phyloP scores from a whole-genome alignment of 2,113 vertebrate species.

The Gobiocypris rarus region DNA sequence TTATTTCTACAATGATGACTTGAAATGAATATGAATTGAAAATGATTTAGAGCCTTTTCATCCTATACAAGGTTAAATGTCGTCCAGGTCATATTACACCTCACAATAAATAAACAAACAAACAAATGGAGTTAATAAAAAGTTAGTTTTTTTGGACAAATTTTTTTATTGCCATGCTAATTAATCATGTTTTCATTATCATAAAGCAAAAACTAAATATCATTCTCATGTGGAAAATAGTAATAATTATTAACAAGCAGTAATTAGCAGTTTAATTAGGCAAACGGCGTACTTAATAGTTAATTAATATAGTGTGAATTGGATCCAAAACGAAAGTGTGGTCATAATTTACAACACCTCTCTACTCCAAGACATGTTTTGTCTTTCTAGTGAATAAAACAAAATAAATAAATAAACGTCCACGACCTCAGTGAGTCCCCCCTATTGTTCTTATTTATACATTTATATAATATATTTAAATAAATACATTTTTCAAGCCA shows the following conservation, averaged over 20 bases:
- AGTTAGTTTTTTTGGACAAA: no score
- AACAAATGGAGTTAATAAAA: no score
- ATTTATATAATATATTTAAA: conserved; percentile 14
- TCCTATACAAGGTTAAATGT: neutral
- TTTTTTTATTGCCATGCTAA: neutral
- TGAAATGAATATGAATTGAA: neutral
- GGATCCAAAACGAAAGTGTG: no score
- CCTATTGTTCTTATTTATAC: neutral
- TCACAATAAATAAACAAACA: no score
- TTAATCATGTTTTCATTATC: neutral
- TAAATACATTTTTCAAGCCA: conserved; percentile 9
- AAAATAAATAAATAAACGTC: neutral
- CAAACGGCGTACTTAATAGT: no score
- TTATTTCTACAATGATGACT: neutral
- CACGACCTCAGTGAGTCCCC: conserved; percentile 9
- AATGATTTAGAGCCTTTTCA: neutral
- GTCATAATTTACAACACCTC: no score
- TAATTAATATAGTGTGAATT: no score
- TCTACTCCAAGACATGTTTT: no score
- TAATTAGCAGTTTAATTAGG: no score
- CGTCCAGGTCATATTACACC: neutral
- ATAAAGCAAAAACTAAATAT: neutral
- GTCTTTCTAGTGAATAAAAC: conserved; percentile 3
- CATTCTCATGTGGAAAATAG: neutral
- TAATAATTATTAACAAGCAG: neutral